Percentiles rank a stretch among this genome's conserved stretches.
Conservation (phyloP, 2,888 invertebrate genomes). For the Disparrhopalites patrizii region DNA sequence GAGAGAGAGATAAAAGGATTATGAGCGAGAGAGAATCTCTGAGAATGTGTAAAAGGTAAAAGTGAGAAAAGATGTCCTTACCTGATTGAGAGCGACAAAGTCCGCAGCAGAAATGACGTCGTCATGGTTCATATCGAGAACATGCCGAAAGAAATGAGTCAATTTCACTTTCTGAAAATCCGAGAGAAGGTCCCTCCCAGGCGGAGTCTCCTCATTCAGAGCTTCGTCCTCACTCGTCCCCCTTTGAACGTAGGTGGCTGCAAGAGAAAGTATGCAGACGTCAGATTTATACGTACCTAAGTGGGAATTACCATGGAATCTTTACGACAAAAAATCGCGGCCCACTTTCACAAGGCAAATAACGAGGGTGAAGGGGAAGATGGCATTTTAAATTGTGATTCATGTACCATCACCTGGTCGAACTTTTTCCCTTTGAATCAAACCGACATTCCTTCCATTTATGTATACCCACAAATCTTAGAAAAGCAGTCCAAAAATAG, state of each 20-base stretch:
- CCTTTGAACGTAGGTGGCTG: slow-evolving; percentile 72
- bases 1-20: not conserved
- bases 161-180: slow-evolving; percentile 65
- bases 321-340: not conserved
- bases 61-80: slow-evolving; percentile 49
- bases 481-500: no score
- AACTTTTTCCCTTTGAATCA: no score
- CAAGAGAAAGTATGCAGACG: no score
- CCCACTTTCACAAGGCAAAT: no score
- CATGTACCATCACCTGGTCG: no score
- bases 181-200: slow-evolving; percentile 49
- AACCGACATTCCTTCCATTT: no score
- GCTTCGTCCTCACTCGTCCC: slow-evolving; percentile 59
- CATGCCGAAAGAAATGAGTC: slow-evolving; percentile 66
- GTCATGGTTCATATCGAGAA: slow-evolving; percentile 68
- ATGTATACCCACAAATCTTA: no score
- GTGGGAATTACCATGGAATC: not conserved
- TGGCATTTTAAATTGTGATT: no score
- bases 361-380: no score
- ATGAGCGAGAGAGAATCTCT: not conserved
- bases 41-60: slow-evolving; percentile 4
- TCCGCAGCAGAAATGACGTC: slow-evolving; percentile 68
- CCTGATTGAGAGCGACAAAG: slow-evolving; percentile 66
- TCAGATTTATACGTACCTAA: not conserved
- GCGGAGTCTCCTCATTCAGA: slow-evolving; percentile 49